Conservation (phyloP, 2,888 invertebrate genomes). For the Athalia circularis region DNA sequence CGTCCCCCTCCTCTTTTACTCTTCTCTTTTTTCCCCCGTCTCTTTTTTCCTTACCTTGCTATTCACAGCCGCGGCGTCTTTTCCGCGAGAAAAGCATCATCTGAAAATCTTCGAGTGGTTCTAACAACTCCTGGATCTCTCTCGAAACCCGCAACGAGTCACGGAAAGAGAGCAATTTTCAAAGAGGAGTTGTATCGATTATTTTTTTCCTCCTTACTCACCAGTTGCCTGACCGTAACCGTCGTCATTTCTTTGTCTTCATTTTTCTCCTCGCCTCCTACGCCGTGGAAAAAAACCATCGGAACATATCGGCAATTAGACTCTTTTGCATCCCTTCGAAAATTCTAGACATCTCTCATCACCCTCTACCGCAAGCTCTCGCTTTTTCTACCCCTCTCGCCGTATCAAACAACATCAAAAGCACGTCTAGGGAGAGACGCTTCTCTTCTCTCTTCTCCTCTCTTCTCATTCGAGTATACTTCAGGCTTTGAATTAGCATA, state of each 20-base stretch:
- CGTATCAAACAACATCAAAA: constrained; percentile 12
- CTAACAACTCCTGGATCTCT: constrained; percentile 28
- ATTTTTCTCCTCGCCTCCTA: neutral
- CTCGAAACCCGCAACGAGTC: neutral
- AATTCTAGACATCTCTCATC: neutral
- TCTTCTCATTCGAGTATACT: neutral
- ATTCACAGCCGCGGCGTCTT: too few relatives aligned
- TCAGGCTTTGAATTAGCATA: constrained; percentile 12
- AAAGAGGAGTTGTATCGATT: constrained; percentile 20
- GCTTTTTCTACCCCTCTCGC: neutral
- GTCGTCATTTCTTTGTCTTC: neutral
- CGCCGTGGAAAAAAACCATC: too few relatives aligned
- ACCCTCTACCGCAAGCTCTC: neutral
- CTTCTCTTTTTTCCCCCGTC: neutral
- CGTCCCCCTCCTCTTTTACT: neutral
- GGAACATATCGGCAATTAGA: constrained; percentile 22
- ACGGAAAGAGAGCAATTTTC: constrained; percentile 11
- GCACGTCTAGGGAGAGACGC: constrained; percentile 3
- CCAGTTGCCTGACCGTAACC: constrained; percentile 13
- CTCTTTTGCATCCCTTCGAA: constrained; percentile 26
- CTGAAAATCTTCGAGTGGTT: constrained; percentile 8
- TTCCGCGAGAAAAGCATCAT: neutral
- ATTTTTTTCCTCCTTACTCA: too few relatives aligned
- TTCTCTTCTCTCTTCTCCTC: constrained; percentile 4
- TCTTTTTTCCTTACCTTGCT: too few relatives aligned